phyloP scores from a whole-genome alignment of 1,140 invertebrate genomes.

The Brachionus koreanus region DNA sequence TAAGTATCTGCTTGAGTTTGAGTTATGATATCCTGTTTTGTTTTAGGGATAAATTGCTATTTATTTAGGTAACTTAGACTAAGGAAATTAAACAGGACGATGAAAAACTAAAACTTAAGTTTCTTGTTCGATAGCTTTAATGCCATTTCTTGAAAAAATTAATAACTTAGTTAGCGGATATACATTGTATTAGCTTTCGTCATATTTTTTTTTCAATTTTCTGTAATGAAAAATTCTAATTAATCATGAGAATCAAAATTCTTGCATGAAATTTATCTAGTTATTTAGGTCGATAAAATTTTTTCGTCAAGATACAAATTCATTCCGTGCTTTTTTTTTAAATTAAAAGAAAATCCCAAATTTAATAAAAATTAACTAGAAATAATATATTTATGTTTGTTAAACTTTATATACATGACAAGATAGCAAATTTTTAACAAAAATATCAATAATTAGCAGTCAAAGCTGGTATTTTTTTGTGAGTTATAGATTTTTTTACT shows the following conservation, averaged over 20 bases:
- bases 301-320: background rate
- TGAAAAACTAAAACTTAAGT: background rate
- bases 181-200: background rate
- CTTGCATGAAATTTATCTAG: conserved; percentile 14
- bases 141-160: background rate
- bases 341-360: background rate
- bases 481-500: background rate
- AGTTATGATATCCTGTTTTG: background rate
- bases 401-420: conserved; percentile 4
- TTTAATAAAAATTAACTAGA: background rate
- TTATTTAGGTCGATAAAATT: background rate
- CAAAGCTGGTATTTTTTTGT: background rate
- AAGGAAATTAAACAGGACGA: background rate
- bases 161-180: conserved; percentile 1
- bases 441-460: background rate
- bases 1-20: background rate
- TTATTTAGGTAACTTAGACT: background rate
- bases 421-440: background rate
- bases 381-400: background rate
- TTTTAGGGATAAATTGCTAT: conserved; percentile 4
- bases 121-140: background rate
- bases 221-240: conserved; percentile 15
- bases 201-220: background rate
- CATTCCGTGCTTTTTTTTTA: background rate
- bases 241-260: conserved; percentile 20